Evolutionary conservation across 2,888 invertebrate genomes (phyloP).

Genomic region (Ryuthela nishihirai): DNA sequence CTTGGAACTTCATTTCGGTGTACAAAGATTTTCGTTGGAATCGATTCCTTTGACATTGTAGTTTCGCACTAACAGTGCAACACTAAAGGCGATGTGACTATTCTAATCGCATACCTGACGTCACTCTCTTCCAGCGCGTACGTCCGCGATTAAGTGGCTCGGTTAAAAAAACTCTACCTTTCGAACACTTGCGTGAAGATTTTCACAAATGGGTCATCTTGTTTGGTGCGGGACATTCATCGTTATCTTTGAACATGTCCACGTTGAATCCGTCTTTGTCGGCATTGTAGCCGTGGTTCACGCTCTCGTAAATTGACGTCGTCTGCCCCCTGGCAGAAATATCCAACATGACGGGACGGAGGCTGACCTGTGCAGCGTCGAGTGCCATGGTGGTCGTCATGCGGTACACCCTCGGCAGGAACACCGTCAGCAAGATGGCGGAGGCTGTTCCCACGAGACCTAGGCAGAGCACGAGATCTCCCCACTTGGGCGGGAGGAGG

Average conservation of each 20-base stretch:
- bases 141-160: no score
- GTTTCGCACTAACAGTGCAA: no score
- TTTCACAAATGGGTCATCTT: slow-evolving; percentile 26
- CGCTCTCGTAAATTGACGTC: slow-evolving; percentile 30
- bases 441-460: slow-evolving; percentile 63
- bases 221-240: slow-evolving; percentile 15
- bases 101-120: no score
- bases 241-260: slow-evolving; percentile 23
- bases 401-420: slow-evolving; percentile 65
- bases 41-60: no score
- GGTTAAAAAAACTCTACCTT: no score
- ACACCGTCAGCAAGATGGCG: slow-evolving; percentile 60
- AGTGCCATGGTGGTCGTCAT: slow-evolving; percentile 62
- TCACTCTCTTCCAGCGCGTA: no score
- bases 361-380: slow-evolving; percentile 54
- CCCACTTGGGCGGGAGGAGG: slow-evolving; percentile 46
- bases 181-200: no score
- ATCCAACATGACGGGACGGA: slow-evolving; percentile 41
- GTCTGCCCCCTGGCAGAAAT: slow-evolving; percentile 24
- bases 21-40: no score
- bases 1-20: no score
- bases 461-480: slow-evolving; percentile 59
- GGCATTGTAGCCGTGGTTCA: slow-evolving; percentile 32
- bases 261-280: slow-evolving; percentile 32
- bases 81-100: no score